Evolutionary conservation across 53 echinoderm and acorn worm genomes (phyloP), one percentile per base, ranked within the genome.

Genomic region (Astropecten irregularis): DNA sequence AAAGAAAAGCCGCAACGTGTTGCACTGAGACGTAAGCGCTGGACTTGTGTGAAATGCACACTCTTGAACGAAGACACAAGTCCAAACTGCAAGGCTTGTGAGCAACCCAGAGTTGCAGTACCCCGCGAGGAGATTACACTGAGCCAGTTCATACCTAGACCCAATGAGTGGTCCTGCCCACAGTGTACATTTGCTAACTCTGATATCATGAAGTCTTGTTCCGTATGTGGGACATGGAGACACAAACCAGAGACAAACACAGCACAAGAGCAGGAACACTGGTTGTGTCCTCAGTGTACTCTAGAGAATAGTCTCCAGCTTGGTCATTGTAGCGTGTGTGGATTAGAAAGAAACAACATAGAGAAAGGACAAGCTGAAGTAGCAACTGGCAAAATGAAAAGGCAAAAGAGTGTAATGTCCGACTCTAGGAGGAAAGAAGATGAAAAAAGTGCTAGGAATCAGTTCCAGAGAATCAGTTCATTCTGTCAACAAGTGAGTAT

Each of bases 151-250:
- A 70, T 84, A 11, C 93, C 93, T 0, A 58, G 60, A 51, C 90
- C 90, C 23, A 87, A 90, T 39, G 92, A 92, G 68, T 96, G 96
- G 96, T 56, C 96, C 13, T 96, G 97, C 71, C 85, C 67, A 30
- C 69, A 79, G 14, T 96, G 97, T 65, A 96, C 97, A 13, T 91
- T 92, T 81, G 85, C 84, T 40, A 96, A 96, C 68, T 53, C 90
- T 4, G 77, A 84, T 32, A 68, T 53, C 36, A 82, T 92, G 13
- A 76, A 76, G 47, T 79, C 79, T 18, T 90, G 90, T 50, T 79
- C 85, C 23, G 71, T 90, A 31, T 90, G 90, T 23, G 85, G 85
- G 38, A 71, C 82, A 7, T 64, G 77, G 59, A 59, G 84, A 29
- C 61, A 47, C 5, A 60, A 47, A 32, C 25, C 77, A 3, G 77